Conservation (phyloP, 1,140 invertebrate genomes). For the Ceratitis capitata region DNA sequence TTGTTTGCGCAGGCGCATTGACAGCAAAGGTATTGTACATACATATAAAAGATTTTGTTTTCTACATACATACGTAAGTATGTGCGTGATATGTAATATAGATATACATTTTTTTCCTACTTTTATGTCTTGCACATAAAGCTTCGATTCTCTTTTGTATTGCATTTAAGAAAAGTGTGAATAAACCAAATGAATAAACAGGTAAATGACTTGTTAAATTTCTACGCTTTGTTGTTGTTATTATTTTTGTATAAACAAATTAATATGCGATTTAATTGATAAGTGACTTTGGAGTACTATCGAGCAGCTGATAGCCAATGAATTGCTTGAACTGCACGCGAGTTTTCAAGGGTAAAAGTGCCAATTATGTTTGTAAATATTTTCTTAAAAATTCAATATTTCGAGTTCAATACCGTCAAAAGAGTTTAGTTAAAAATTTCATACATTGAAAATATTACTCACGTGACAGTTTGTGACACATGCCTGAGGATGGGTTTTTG, state of each 20-base stretch:
- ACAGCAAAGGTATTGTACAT: not conserved
- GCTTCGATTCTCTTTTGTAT: not conserved
- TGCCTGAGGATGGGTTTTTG: no score
- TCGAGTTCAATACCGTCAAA: no score
- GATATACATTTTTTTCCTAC: not conserved
- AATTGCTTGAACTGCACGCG: not conserved
- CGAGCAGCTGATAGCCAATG: not conserved
- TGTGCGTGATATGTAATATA: not conserved
- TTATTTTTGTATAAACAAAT: not conserved
- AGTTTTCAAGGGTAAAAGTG: not conserved
- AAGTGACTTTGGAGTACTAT: not conserved
- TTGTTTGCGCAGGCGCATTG: not conserved
- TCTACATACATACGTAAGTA: not conserved
- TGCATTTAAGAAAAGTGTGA: not conserved
- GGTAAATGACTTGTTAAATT: not conserved
- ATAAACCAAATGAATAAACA: not conserved
- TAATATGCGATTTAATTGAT: slow-evolving; percentile 15
- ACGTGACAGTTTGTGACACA: no score
- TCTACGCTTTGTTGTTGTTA: not conserved
- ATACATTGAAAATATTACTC: not conserved
- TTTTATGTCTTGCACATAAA: not conserved
- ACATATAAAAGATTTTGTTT: not conserved
- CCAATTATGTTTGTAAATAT: not conserved
- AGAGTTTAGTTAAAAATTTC: no score
- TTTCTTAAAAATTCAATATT: not conserved